These are phyloP conservation scores for Lasioglossum marginatum DNA, from an alignment of 2,888 invertebrate species.

Conservation along the genomic window DNA sequence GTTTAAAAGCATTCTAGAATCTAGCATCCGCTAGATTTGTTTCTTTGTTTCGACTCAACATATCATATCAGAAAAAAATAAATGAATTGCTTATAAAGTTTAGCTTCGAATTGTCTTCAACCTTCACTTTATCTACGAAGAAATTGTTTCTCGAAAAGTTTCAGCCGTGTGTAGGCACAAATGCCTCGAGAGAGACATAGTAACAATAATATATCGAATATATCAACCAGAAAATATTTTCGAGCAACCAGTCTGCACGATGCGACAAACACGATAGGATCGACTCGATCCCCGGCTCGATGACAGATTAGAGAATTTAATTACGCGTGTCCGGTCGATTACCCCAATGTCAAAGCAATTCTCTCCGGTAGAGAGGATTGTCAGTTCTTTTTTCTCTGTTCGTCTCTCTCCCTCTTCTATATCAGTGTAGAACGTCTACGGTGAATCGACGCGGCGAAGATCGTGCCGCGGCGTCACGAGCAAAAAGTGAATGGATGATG, in stretches of 20 bases:
- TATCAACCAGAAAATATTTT: neutral
- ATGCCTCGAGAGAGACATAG: neutral
- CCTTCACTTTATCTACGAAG: no score
- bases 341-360: conserved; percentile 53
- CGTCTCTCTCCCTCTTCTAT: neutral
- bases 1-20: neutral
- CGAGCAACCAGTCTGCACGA: neutral
- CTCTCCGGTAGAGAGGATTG: conserved; percentile 25
- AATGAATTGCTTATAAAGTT: no score
- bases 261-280: neutral
- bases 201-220: neutral
- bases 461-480: conserved; percentile 13
- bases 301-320: conserved; percentile 61
- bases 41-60: no score
- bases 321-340: conserved; percentile 50
- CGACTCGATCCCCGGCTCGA: neutral
- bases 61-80: no score
- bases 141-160: no score
- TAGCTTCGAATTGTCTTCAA: no score
- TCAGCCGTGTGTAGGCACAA: no score
- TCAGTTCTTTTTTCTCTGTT: neutral
- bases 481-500: conserved; percentile 61
- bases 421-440: neutral
- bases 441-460: conserved; percentile 27
- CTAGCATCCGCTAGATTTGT: no score